Evolutionary conservation across 2,797 vertebrate species (phyloP), one percentile per base, ranked within the genome.

Genomic region (Dermochelys coriacea): DNA sequence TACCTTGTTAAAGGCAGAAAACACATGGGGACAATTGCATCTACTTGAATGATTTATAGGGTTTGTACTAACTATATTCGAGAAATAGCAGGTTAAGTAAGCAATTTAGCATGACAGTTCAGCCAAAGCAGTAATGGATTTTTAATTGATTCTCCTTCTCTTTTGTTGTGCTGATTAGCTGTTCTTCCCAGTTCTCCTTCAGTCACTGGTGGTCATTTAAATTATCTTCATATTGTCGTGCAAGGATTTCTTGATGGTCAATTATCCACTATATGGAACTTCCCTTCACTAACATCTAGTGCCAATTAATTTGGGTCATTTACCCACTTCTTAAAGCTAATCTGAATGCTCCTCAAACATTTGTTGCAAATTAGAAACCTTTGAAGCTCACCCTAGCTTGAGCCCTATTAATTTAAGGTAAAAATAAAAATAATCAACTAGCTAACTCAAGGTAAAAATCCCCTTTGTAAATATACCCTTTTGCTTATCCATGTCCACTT

Each of bases 61-160:
- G 78, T 8, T 4, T 50, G 71, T 37, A 93, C 52, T 57, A 91
- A 41, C 37, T 86, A 37, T n/a, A 23, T 80, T 12, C 0, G 0
- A 84, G 74, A 95, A 55, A 6, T 51, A 80, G 34, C 1, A 0
- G 55, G 6, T 92, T 25, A 37, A 51, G 31, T n/a, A 80, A 83
- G n/a, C 74, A 80, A 14, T 5, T 55, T 61, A 16, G 11, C 29
- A 55, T 34, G 11, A 51, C 1, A 2, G 7, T 45, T 52, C 25
- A 1, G 0, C n/a, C 37, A 59, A 50, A 27, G 4, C 2, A 51
- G 54, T 2, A 3, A n/a, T 0, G 0, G n/a, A 4, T 27, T 3
- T 3, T 49, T 34, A 49, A 55, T 9, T 11, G 77, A 49, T 8
- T 79, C 29, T 71, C 37, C 68, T 34, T 15, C 61, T 74, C 37